Evolutionary conservation across 2,797 vertebrate species (phyloP).

Genomic region (Melanotaenia trifasciata): DNA sequence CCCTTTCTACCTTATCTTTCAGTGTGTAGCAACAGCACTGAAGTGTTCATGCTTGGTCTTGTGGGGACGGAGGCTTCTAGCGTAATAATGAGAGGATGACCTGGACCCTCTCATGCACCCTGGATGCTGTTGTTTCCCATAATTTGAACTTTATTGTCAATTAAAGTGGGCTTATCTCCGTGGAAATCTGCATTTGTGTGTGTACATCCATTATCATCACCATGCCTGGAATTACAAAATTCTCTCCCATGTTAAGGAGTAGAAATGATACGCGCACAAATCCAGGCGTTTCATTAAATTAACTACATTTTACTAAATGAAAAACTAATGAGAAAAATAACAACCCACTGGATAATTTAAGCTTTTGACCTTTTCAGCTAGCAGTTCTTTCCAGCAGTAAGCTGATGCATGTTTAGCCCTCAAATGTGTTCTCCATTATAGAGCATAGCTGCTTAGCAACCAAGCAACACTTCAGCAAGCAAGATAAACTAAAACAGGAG

Average conservation of each 20-base stretch:
- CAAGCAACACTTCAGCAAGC: constrained; percentile 57
- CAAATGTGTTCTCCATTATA: constrained; percentile 46
- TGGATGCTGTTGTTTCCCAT: constrained; percentile 4
- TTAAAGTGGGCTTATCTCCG: constrained; percentile 27
- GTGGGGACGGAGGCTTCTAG: neutral
- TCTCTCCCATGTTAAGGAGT: constrained; percentile 2
- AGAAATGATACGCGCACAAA: neutral
- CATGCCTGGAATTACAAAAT: constrained; percentile 12
- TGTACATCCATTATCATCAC: constrained; percentile 21
- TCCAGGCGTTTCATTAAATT: constrained; percentile 5
- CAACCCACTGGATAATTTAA: constrained; percentile 25
- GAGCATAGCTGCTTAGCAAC: constrained; percentile 73
- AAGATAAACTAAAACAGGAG: constrained; percentile 22
- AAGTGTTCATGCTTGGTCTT: constrained; percentile 4
- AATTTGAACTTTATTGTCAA: constrained; percentile 28
- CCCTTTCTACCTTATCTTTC: neutral
- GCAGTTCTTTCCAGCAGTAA: constrained; percentile 43
- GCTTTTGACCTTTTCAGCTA: constrained; percentile 56
- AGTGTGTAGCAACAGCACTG: constrained; percentile 17
- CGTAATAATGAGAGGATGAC: constrained; percentile 1
- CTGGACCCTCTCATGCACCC: neutral
- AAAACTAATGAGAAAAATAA: constrained; percentile 11
- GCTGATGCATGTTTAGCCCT: constrained; percentile 44
- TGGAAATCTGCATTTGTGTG: neutral
- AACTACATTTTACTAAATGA: neutral